Evolutionary conservation across 2,113 vertebrate genomes (phyloP).

Genomic region (Mixornis gularis): DNA sequence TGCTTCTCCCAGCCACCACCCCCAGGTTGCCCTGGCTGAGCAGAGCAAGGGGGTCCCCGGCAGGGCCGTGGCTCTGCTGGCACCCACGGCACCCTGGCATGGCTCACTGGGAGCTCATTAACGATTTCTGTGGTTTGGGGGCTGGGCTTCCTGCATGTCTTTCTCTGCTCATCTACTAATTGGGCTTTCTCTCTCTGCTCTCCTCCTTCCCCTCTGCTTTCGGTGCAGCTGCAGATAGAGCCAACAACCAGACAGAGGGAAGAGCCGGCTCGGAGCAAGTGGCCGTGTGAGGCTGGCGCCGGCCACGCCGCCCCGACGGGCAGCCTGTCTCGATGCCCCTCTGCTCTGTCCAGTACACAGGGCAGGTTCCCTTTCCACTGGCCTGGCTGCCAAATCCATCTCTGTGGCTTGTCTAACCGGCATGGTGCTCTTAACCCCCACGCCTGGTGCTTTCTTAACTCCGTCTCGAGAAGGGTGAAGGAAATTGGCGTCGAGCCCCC

Average conservation of each 20-base stretch:
- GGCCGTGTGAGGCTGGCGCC: conserved; percentile 43
- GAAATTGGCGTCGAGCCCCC: not conserved
- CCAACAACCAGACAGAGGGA: conserved; percentile 67
- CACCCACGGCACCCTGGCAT: not conserved
- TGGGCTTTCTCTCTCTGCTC: conserved; percentile 61
- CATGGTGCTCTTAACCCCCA: conserved; percentile 14
- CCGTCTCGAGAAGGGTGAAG: not conserved
- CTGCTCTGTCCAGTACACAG: not conserved
- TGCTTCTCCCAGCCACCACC: not conserved
- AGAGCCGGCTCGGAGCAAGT: conserved; percentile 62
- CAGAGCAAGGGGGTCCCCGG: not conserved
- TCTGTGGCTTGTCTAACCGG: not conserved
- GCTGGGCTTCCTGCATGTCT: conserved; percentile 67
- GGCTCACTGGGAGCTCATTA: not conserved
- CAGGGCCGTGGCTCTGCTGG: rapidly evolving
- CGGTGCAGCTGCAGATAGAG: conserved; percentile 66
- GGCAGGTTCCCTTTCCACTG: not conserved
- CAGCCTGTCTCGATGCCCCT: not conserved
- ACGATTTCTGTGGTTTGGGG: conserved; percentile 5
- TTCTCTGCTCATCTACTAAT: conserved; percentile 72
- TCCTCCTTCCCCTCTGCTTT: conserved; percentile 60
- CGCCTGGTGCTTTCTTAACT: conserved; percentile 19
- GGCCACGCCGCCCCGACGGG: not conserved
- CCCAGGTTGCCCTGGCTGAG: not conserved
- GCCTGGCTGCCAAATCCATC: not conserved